phyloP scores from a whole-genome alignment of 2,113 vertebrate species.

The Myiozetetes cayanensis region DNA sequence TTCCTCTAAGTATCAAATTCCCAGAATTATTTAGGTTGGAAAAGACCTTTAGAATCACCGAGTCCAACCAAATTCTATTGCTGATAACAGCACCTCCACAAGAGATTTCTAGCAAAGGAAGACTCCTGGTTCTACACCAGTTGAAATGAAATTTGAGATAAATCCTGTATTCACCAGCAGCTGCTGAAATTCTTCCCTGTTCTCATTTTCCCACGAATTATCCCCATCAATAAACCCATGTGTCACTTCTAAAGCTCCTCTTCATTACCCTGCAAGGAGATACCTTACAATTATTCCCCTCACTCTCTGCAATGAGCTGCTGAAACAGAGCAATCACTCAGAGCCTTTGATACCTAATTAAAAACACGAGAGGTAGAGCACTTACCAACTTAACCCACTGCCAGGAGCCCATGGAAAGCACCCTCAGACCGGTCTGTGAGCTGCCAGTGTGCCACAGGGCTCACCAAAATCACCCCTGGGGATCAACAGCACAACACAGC shows the following conservation, averaged over 20 bases:
- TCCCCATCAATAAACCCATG: not conserved
- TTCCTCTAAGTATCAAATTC: not conserved
- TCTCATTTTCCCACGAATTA: rapidly evolving
- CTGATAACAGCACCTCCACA: not conserved
- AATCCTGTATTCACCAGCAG: not conserved
- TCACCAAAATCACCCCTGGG: not conserved
- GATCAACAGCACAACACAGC: not conserved
- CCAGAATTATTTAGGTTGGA: not conserved
- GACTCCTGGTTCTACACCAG: not conserved
- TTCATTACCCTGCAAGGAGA: not conserved
- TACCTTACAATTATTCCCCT: not conserved
- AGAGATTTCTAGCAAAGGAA: not conserved
- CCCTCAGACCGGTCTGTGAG: rapidly evolving
- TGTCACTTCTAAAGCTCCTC: not conserved
- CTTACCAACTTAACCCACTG: not conserved
- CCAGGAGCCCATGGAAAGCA: not conserved
- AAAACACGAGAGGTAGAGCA: not conserved
- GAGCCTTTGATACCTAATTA: not conserved
- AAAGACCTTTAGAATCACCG: not conserved
- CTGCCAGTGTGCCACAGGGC: not conserved
- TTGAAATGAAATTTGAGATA: not conserved
- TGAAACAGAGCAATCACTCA: not conserved
- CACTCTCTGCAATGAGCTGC: not conserved
- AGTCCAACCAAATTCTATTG: not conserved
- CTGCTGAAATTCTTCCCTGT: not conserved